Evolutionary conservation across 2,888 invertebrate genomes (phyloP).

Genomic region (Stenchaetothrips biformis): DNA sequence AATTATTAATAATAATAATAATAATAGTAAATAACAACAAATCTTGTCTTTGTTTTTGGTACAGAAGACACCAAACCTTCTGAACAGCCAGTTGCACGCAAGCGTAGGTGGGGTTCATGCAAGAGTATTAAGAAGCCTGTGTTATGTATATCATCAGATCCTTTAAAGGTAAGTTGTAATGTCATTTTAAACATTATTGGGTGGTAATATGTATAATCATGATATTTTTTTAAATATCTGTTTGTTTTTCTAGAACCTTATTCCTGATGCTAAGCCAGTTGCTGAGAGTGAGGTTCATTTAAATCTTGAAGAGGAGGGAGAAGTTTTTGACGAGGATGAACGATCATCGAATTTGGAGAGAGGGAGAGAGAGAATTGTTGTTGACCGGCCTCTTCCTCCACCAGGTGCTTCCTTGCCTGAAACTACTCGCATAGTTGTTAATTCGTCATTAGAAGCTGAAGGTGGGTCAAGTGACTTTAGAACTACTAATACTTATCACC

Average conservation of each 20-base stretch:
- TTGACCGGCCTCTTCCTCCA: conserved; percentile 15
- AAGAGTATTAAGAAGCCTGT: conserved; percentile 53
- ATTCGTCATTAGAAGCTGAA: not conserved
- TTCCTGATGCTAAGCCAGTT: conserved; percentile 49
- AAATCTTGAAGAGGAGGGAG: not conserved
- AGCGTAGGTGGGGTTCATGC: conserved; percentile 48
- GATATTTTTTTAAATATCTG: conserved; percentile 24
- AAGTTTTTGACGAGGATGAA: conserved; percentile 25
- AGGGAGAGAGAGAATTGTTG: conserved; percentile 32
- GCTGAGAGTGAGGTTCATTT: conserved; percentile 41
- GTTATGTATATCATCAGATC: conserved; percentile 67
- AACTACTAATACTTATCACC: too few relatives aligned
- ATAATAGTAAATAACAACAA: not conserved
- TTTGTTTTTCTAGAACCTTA: conserved; percentile 43
- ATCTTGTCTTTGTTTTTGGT: not conserved
- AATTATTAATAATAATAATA: not conserved
- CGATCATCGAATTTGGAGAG: conserved; percentile 30
- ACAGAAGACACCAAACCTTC: conserved; percentile 38
- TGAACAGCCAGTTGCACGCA: conserved; percentile 44
- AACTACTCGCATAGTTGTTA: not conserved
- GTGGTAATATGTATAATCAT: conserved; percentile 25
- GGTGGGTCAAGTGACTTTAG: not conserved
- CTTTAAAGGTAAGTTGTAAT: conserved; percentile 53
- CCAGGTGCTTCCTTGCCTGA: not conserved
- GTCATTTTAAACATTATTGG: conserved; percentile 22